Evolutionary conservation across 2,888 invertebrate species (phyloP), one percentile per base, ranked within the genome.

Genomic region (Macrophya alboannulata): DNA sequence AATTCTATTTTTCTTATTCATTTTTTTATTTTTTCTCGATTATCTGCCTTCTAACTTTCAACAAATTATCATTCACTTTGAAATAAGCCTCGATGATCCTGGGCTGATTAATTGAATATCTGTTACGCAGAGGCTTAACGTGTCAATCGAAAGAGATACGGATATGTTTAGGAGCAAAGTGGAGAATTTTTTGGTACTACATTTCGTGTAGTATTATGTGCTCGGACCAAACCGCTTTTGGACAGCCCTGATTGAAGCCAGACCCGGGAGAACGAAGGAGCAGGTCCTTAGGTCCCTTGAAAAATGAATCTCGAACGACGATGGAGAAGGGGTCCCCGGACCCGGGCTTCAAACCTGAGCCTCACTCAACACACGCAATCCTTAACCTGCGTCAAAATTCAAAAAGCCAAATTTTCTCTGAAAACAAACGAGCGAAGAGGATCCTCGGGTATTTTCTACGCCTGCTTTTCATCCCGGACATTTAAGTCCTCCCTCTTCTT

Each of bases 231-330:
- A 45, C 43, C 43, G 43, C 43, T 87, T 88, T 89, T 87, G 88
- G 87, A 84, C 86, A 87, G 65, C 86, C 86, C 83, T 86, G 79
- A 37, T 76, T 82, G 45, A 82, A 86, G 79, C 65, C 59, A 76
- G 85, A 81, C 72, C 81, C 84, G 77, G 48, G 74, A 84, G 77
- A 86, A 84, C 85, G 87, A 89, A 76, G 84, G 86, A 90, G 88
- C 89, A 89, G 90, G 89, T 89, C 90, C 89, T 91, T 89, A 89
- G 90, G 89, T 91, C 90, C 88, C 88, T 91, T 91, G 91, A 91
- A 91, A 91, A 91, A 91, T 91, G 91, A 91, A 91, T 91, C 90
- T 89, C 88, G 88, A 87, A 88, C 87, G 84, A 87, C 88, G 88
- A 87, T 89, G 90, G 90, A 89, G 90, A 88, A 88, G 86, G 89